phyloP scores from a whole-genome alignment of 1,140 invertebrate genomes.

The Plodia interpunctella region DNA sequence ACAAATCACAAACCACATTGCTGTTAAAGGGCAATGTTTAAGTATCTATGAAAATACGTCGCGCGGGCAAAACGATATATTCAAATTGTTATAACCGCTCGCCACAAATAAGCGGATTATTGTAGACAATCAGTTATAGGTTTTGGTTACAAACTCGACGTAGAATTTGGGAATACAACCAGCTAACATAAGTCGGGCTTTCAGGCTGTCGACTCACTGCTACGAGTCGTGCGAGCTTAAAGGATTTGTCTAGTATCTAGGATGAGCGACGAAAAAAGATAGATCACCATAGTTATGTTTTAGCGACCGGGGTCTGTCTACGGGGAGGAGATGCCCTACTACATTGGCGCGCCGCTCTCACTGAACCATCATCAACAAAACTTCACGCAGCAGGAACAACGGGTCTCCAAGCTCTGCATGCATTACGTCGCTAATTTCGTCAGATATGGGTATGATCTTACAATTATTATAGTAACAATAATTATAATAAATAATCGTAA shows the following conservation, averaged over 20 bases:
- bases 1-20: too few species aligned
- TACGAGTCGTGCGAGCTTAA: constrained; percentile 6
- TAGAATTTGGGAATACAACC: background rate
- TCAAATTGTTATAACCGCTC: background rate
- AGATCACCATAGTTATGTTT: background rate
- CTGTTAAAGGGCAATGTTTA: too few species aligned
- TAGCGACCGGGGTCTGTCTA: constrained; percentile 87
- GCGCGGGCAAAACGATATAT: background rate
- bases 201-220: constrained; percentile 1
- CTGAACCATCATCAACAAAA: constrained; percentile 79
- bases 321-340: constrained; percentile 96
- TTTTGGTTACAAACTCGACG: constrained; percentile 2
- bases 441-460: constrained; percentile 83
- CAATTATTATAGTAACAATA: too few species aligned
- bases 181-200: background rate
- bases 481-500: too few species aligned
- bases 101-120: constrained; percentile 2
- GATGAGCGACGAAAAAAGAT: background rate
- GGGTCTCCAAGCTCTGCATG: constrained; percentile 85
- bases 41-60: too few species aligned
- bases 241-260: constrained; percentile 10
- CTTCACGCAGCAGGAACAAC: constrained; percentile 84
- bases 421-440: constrained; percentile 91
- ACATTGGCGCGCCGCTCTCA: constrained; percentile 93
- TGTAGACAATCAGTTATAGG: constrained; percentile 5